Evolutionary conservation across 1,140 invertebrate genomes (phyloP), one percentile per base, ranked within the genome.

Genomic region (Pectinophora gossypiella): DNA sequence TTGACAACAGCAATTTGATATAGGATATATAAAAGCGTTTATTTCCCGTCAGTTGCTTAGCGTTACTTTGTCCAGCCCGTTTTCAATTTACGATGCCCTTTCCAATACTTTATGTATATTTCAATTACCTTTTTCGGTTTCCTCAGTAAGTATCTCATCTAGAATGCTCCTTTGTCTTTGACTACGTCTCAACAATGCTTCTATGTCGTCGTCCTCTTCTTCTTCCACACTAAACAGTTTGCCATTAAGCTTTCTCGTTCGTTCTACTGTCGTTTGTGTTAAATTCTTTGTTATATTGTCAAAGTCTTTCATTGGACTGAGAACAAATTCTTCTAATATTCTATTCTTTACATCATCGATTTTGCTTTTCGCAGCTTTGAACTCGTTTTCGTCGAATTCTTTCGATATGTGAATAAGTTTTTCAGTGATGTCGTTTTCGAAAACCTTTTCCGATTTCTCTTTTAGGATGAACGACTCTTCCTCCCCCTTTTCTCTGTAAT

Each of bases 101-200:
- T 68, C 66, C 64, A 74, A 71, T 66, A 76, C 58, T 61, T 69
- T 67, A 72, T 75, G 86, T 73, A 87, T 82, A 86, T 85, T 76
- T 66, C 65, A 70, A 76, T 83, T 88, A 87, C 76, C 82, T 87
- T 85, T 88, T 73, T 89, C 86, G 23, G 84, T 89, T 87, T 92
- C 90, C 68, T 91, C 89, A 72, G 90, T 90, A 51, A 93, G 79
- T 59, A 94, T 92, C 76, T 94, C 92, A 56, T 91, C 91, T 59
- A 94, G 85, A 62, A 92, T 90, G 73, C 90, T 92, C 71, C 92
- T 89, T 73, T 94, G 92, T 64, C 89, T 90, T 75, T 92, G 90
- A 59, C 92, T 91, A 57, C 91, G 88, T 69, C 87, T 89, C 16
- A 94, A 85, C 40, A 94, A 82, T 51, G 88, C 89, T 72, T 92